These are phyloP conservation scores for Lottia gigantea DNA, from an alignment of 2,888 invertebrate genomes.

Conservation along the genomic window DNA sequence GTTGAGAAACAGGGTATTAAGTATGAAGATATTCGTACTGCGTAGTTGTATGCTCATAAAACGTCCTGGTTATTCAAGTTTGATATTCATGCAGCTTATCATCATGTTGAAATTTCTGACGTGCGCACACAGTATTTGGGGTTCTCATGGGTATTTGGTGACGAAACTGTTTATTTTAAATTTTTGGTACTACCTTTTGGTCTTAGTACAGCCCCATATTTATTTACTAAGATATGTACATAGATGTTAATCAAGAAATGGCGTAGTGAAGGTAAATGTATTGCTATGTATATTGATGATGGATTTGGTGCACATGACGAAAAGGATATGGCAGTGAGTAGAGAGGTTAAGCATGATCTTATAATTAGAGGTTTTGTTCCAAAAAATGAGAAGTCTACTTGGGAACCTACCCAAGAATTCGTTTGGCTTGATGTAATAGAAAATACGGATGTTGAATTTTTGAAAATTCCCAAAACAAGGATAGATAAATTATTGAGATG, in stretches of 20 bases:
- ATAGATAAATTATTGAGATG: constrained; percentile 16
- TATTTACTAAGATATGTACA: constrained; percentile 30
- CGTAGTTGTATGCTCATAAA: constrained; percentile 9
- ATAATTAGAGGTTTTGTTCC: constrained; percentile 24
- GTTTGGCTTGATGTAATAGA: constrained; percentile 22
- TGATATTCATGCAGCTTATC: constrained; percentile 24
- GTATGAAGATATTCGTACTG: constrained; percentile 26
- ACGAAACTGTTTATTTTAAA: constrained; percentile 13
- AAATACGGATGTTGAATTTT: constrained; percentile 17
- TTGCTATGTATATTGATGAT: constrained; percentile 32
- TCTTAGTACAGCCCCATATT: constrained; percentile 21
- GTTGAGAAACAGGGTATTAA: constrained; percentile 24
- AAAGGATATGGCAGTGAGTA: neutral
- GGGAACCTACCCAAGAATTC: constrained; percentile 16
- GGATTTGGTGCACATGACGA: constrained; percentile 23
- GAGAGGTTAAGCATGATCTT: constrained; percentile 18
- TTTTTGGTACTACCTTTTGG: constrained; percentile 32
- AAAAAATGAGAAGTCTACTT: constrained; percentile 23
- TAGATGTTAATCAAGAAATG: constrained; percentile 25
- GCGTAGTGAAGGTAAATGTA: constrained; percentile 26
- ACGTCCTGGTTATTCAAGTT: constrained; percentile 19
- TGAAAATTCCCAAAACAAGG: constrained; percentile 19
- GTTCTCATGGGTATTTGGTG: constrained; percentile 17
- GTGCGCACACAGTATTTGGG: constrained; percentile 21
- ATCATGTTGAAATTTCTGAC: constrained; percentile 19